Percentiles rank a stretch among this genome's conserved stretches.
phyloP scores from a whole-genome alignment of 2,113 vertebrate genomes.

The Otolemur garnettii region DNA sequence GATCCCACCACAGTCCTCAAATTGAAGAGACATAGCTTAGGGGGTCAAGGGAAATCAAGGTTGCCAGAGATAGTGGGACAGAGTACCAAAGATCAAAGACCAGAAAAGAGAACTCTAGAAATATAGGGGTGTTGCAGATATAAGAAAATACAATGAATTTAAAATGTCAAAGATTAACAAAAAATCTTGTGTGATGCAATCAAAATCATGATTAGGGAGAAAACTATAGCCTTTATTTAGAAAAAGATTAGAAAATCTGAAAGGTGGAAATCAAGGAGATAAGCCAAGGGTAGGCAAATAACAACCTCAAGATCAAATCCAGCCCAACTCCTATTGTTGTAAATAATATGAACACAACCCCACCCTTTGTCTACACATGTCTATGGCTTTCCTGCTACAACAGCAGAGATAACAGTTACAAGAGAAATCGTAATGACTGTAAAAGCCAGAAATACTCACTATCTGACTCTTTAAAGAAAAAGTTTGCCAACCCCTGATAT shows the following conservation, averaged over 20 bases:
- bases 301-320: neutral
- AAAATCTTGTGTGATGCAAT: neutral
- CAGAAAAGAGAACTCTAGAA: neutral
- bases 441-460: neutral
- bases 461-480: neutral
- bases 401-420: neutral
- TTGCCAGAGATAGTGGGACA: neutral
- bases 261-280: neutral
- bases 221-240: neutral
- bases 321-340: neutral
- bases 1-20: neutral
- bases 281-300: neutral
- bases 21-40: neutral
- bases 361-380: neutral
- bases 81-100: neutral
- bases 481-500: neutral
- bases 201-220: neutral
- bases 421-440: neutral
- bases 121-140: neutral
- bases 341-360: neutral
- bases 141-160: neutral
- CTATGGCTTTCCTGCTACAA: neutral
- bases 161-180: slow-evolving; percentile 21
- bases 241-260: neutral
- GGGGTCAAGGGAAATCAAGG: neutral